These are phyloP conservation scores for Crenichthys baileyi DNA, from an alignment of 2,797 vertebrate species.

Conservation along the genomic window DNA sequence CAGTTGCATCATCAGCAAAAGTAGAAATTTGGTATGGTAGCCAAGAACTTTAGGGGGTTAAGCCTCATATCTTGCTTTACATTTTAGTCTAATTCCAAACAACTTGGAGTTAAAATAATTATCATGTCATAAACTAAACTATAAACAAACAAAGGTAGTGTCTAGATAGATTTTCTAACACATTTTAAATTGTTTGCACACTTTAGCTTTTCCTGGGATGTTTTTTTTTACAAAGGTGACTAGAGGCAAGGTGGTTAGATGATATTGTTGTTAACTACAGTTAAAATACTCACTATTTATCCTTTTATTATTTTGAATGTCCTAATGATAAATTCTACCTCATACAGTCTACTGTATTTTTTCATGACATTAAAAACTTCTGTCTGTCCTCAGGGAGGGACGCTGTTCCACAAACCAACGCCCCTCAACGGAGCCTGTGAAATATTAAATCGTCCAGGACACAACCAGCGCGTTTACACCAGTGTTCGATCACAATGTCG, in stretches of 20 bases:
- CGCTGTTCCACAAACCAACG: conserved; percentile 72
- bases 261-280: background rate
- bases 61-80: background rate
- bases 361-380: background rate
- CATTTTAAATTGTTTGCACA: background rate
- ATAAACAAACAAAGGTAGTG: background rate
- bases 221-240: background rate
- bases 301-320: too few relatives aligned
- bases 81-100: background rate
- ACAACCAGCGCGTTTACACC: conserved; percentile 17
- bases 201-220: background rate
- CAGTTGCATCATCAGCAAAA: background rate
- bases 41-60: background rate
- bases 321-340: background rate
- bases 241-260: background rate
- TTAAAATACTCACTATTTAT: too few relatives aligned
- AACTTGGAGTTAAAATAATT: background rate
- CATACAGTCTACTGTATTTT: background rate
- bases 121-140: background rate
- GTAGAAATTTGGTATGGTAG: background rate
- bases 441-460: conserved; percentile 42
- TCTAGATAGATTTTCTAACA: background rate
- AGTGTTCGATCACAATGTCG: background rate
- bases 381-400: conserved; percentile 57
- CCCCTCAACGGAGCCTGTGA: conserved; percentile 16